Base-by-base conservation (phyloP, 1,140 invertebrate species). In the Lutraria rhynchaena region DNA sequence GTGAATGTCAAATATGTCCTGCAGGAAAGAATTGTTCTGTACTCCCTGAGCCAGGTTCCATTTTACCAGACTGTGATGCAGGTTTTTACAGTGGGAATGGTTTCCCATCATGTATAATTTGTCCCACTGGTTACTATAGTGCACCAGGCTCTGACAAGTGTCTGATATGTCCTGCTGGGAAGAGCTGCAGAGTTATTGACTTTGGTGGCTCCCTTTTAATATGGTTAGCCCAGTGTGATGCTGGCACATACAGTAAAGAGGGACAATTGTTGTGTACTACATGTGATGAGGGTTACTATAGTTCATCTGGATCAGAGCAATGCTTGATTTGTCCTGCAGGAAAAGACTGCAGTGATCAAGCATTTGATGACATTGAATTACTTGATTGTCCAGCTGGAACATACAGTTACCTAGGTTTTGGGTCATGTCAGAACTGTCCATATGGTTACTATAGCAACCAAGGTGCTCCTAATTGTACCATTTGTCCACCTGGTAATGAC, bases 311-410 rank as follows among this genome's bases (percentile, higher is more conserved):
- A 31, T 73, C 81, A 57, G 27, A 53, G 35, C 15, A 58, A 13
- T 88, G 87, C 73, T 82, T 61, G 57, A 70, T 75, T 27, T 88
- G 87, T 70, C 75, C 73, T 37, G 35, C 60, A 65, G 87, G 87
- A 55, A 88, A 73, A 55, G 53, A 78, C 49, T 88, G 86, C 63
- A 44, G 81, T 51, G 35, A 63, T 58, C 60, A 57, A 57, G 58
- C 69, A 37, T 9, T 73, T 37, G n/a, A 11, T 31, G 58, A 61
- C 31, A 3, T 35, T 24, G 67, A 41, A 31, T 44, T 60, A 19
- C n/a, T 33, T 9, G 73, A 73, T 35, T 88, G 86, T 78, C 1
- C 76, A 46, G 81, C 69, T 22, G 84, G 84, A n/a, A 84, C 60
- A 31, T 83, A 73, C 67, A 85, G 83, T 33, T 15, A n/a, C 5